phyloP scores from a whole-genome alignment of 2,113 vertebrate genomes.

The Monarcha castaneiventris region DNA sequence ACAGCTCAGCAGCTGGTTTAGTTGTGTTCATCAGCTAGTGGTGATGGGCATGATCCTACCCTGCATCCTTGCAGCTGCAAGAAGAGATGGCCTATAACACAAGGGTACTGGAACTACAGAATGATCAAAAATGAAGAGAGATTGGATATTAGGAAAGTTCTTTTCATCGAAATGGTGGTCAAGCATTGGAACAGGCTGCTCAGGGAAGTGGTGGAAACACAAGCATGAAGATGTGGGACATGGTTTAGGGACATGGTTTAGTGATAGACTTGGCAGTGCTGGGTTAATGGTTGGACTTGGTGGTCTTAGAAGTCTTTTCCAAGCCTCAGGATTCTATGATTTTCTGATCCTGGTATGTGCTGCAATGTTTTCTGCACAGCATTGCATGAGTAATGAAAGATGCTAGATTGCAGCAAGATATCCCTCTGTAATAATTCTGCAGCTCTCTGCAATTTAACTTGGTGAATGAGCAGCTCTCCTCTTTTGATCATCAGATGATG shows the following conservation, averaged over 20 bases:
- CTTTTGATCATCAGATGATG: neutral
- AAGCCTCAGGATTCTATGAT: neutral
- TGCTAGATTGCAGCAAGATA: neutral
- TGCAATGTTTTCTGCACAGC: neutral
- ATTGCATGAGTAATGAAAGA: neutral
- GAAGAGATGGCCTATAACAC: neutral
- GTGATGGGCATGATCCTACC: neutral
- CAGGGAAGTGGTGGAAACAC: neutral
- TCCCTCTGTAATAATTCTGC: neutral
- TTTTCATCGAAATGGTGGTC: neutral
- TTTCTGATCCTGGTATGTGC: neutral
- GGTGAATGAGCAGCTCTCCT: neutral
- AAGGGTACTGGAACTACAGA: neutral
- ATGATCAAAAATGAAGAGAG: neutral
- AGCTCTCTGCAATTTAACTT: neutral
- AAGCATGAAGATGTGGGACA: neutral
- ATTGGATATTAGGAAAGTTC: neutral
- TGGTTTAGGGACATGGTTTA: neutral
- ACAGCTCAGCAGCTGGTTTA: neutral
- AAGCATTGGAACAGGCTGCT: neutral
- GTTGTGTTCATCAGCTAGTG: neutral
- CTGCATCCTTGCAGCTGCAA: neutral
- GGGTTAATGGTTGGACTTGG: neutral
- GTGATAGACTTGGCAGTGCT: neutral
- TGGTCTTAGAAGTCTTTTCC: neutral